Evolutionary conservation across 2,888 invertebrate genomes (phyloP), one percentile per base, ranked within the genome.

Genomic region (Drosophila gaucha): DNA sequence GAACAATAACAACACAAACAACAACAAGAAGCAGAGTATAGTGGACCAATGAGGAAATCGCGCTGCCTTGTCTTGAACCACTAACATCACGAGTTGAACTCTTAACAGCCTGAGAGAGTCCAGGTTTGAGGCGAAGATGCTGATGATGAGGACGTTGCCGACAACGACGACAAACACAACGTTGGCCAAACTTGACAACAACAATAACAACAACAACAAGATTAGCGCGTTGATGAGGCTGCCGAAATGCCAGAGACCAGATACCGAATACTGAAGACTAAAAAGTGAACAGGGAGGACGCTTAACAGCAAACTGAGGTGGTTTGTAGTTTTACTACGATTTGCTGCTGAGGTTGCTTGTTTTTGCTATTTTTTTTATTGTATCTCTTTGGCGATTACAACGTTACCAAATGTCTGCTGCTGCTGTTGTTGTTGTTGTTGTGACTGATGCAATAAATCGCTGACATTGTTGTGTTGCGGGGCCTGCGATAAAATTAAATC

Each of bases 71-170:
- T 67, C 73, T 84, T 78, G 86, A 86, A 86, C 84, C 76, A 86
- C 83, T 86, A 87, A 80, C 87, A 86, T 89, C 89, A 89, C 89
- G 89, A 89, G 78, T 90, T 89, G 90, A 89, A 89, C 89, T 89
- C 85, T 87, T 86, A 90, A 87, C 89, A 74, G 85, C 87, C 86
- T 83, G 86, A 80, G 80, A 86, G 73, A 41, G 74, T 57, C 59
- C 52, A 59, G 50, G 69, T 69, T 59, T 54, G 52, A 65, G 59
- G 44, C 46, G 69, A 73, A 67, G 82, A 74, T 75, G 74, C 67
- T 69, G 74, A 69, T 83, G 83, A 83, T 71, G 83, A 77, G 68
- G 80, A 79, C 70, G 69, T 74, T 72, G 71, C 71, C 68, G 68
- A 71, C 74, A 65, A 71, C 66, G 54, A 66, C 58, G 43, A 59